Percentiles rank a stretch among this genome's conserved stretches.
phyloP scores from a whole-genome alignment of 1,140 invertebrate genomes.

The Drosophila micromelanica region DNA sequence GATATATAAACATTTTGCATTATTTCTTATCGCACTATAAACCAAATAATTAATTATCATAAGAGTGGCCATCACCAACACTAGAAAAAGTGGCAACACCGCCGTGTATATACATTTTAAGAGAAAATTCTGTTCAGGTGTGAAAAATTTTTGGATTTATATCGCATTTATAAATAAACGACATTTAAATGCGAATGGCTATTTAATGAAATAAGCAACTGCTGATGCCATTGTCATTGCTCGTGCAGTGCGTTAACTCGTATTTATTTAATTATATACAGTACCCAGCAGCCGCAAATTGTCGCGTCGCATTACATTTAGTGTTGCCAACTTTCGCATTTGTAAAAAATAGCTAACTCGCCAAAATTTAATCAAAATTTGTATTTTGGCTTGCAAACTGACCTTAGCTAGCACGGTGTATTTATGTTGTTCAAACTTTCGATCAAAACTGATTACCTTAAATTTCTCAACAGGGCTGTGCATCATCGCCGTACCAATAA shows the following conservation, averaged over 20 bases:
- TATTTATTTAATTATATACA: conserved; percentile 29
- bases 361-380: neutral
- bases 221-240: neutral
- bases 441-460: neutral
- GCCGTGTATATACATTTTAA: conserved; percentile 62
- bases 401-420: neutral
- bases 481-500: conserved; percentile 14
- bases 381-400: neutral
- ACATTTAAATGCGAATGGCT: conserved; percentile 1
- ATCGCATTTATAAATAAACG: conserved; percentile 20
- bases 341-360: conserved; percentile 18
- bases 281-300: conserved; percentile 52
- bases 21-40: neutral
- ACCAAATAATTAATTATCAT: conserved; percentile 10
- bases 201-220: neutral
- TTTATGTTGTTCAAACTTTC: neutral
- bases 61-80: conserved; percentile 6
- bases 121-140: conserved; percentile 62
- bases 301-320: conserved; percentile 70
- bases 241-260: conserved; percentile 8
- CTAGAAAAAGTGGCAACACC: conserved; percentile 40
- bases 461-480: conserved; percentile 17
- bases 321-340: conserved; percentile 59
- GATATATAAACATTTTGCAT: conserved; percentile 12
- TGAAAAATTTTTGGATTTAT: conserved; percentile 56